A percentile compares a stretch with the other conserved stretches of the same genome.
These are phyloP conservation scores for Tanaodytes sp. DNA, from an alignment of 2,888 invertebrate genomes.

Conservation along the genomic window DNA sequence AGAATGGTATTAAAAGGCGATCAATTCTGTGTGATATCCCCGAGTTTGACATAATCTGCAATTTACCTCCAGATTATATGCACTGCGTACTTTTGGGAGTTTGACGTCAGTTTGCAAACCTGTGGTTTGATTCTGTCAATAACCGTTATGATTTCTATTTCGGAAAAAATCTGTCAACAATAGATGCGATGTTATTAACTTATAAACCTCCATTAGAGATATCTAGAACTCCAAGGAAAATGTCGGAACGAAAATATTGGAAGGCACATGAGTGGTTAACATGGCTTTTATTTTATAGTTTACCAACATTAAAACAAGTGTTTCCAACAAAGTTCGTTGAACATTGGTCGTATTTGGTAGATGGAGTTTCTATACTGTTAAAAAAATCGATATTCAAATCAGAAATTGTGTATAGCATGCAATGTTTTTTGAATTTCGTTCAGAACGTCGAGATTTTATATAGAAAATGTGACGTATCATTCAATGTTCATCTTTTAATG, in stretches of 20 bases:
- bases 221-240: conserved; percentile 33
- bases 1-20: conserved; percentile 26
- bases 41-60: conserved; percentile 29
- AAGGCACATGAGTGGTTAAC: conserved; percentile 42
- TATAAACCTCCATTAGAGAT: conserved; percentile 29
- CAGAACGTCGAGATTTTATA: conserved; percentile 30
- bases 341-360: conserved; percentile 37
- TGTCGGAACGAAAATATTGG: conserved; percentile 29
- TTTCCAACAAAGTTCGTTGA: conserved; percentile 25
- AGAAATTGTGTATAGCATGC: conserved; percentile 23
- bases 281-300: conserved; percentile 42
- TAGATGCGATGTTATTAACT: conserved; percentile 22
- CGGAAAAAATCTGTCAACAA: conserved; percentile 8
- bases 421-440: conserved; percentile 32
- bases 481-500: conserved; percentile 22
- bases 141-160: conserved; percentile 13
- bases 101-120: conserved; percentile 36
- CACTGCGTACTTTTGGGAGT: conserved; percentile 27
- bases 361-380: conserved; percentile 25
- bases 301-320: conserved; percentile 31
- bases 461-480: not conserved
- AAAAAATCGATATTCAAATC: conserved; percentile 26
- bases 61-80: conserved; percentile 29
- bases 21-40: conserved; percentile 22
- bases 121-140: conserved; percentile 32